A percentile compares a stretch with the other conserved stretches of the same genome.
These are phyloP conservation scores for Hemitrygon akajei DNA, from an alignment of 2,797 vertebrate genomes.

Conservation along the genomic window DNA sequence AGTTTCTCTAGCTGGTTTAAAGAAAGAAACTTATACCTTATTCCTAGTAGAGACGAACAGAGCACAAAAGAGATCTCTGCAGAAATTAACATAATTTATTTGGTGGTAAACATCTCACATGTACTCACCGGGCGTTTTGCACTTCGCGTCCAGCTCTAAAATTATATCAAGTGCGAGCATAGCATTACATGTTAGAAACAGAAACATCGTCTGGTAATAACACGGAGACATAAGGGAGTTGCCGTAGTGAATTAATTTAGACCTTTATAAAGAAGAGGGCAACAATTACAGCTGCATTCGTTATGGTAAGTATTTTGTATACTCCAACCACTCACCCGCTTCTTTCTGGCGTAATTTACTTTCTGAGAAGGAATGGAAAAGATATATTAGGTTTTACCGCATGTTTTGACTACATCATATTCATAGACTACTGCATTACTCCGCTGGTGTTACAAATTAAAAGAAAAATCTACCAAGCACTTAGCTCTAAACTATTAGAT, in stretches of 20 bases:
- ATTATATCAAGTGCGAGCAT: not conserved
- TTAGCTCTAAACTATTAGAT: too few relatives aligned
- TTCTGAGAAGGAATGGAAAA: not conserved
- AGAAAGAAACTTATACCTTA: too few relatives aligned
- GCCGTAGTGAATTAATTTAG: not conserved
- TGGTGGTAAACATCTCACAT: not conserved
- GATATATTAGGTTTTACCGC: too few relatives aligned
- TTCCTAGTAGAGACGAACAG: too few relatives aligned
- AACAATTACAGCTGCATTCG: not conserved
- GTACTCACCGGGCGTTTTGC: not conserved
- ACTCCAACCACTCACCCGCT: not conserved
- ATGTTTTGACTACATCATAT: too few relatives aligned
- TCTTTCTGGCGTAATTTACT: not conserved
- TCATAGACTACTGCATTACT: too few relatives aligned
- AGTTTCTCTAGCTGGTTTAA: too few relatives aligned
- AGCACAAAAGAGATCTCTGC: too few relatives aligned
- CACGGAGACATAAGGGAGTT: not conserved
- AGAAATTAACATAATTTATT: too few relatives aligned
- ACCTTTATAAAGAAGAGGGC: not conserved
- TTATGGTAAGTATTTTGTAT: not conserved
- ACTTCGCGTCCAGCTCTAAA: not conserved
- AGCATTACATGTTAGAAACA: too few relatives aligned
- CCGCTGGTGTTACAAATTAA: too few relatives aligned
- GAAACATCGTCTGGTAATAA: not conserved
- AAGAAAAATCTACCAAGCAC: too few relatives aligned